Conservation (phyloP, 2,888 invertebrate species). For the Ornithoptera alexandrae region DNA sequence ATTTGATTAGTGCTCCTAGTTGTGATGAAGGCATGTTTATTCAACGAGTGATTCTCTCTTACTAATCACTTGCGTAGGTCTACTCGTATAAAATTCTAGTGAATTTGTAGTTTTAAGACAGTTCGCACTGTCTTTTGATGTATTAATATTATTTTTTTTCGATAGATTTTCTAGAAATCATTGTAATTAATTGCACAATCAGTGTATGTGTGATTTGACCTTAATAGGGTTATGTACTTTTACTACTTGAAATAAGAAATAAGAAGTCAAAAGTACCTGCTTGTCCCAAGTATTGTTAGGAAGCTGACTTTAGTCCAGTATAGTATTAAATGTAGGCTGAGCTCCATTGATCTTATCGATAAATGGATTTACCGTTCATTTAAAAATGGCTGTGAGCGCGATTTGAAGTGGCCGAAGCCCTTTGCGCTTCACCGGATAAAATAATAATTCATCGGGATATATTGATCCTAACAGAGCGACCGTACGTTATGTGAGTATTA, state of each 20-base stretch:
- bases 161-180: neutral
- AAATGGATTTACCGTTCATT: slow-evolving; percentile 54
- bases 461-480: slow-evolving; percentile 31
- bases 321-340: neutral
- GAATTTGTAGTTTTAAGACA: neutral
- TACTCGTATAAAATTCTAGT: slow-evolving; percentile 11
- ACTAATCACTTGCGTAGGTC: slow-evolving; percentile 9
- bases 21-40: slow-evolving; percentile 26
- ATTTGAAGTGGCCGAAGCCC: slow-evolving; percentile 45
- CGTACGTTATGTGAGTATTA: neutral
- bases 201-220: neutral
- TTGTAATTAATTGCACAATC: neutral
- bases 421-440: slow-evolving; percentile 56
- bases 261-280: slow-evolving; percentile 59
- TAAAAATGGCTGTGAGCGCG: slow-evolving; percentile 60
- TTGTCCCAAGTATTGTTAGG: slow-evolving; percentile 28
- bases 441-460: slow-evolving; percentile 45
- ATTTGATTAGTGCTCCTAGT: slow-evolving; percentile 35
- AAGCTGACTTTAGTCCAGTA: slow-evolving; percentile 15
- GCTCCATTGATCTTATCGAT: slow-evolving; percentile 35
- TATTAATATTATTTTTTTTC: neutral
- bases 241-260: slow-evolving; percentile 28
- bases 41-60: slow-evolving; percentile 8
- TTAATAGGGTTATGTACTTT: slow-evolving; percentile 31
- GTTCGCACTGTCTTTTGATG: neutral